phyloP scores from a whole-genome alignment of 2,113 vertebrate genomes.

The Leucosticte australis region DNA sequence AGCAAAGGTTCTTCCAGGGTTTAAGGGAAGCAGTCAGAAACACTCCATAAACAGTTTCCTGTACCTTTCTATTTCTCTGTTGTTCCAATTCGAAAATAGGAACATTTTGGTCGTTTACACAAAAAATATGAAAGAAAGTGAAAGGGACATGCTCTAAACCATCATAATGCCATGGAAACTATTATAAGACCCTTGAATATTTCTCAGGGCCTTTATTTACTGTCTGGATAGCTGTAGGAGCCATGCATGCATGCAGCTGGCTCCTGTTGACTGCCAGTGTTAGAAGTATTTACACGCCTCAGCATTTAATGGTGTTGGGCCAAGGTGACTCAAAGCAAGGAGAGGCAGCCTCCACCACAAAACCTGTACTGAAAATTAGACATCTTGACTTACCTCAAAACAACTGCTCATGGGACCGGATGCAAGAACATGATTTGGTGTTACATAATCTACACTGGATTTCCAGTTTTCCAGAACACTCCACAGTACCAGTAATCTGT shows the following conservation, averaged over 20 bases:
- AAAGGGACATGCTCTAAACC: background rate
- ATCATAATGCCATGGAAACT: background rate
- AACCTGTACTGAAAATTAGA: background rate
- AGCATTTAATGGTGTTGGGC: background rate
- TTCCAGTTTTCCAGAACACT: background rate
- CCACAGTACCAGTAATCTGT: background rate
- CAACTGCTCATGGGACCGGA: background rate
- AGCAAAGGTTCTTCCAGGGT: background rate
- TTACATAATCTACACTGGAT: background rate
- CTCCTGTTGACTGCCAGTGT: background rate
- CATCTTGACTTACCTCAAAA: background rate
- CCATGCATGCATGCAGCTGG: background rate
- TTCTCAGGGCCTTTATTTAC: background rate
- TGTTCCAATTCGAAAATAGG: background rate
- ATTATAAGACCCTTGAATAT: background rate
- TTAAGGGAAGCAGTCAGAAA: background rate
- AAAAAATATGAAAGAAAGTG: background rate
- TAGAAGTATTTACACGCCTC: background rate
- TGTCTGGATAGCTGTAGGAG: background rate
- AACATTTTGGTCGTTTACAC: background rate
- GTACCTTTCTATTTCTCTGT: background rate
- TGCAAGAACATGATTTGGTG: background rate
- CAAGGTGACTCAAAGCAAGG: background rate
- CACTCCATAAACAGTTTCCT: background rate
- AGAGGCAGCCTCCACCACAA: background rate